phyloP scores from a whole-genome alignment of 2,888 invertebrate species.

The Automeris io region DNA sequence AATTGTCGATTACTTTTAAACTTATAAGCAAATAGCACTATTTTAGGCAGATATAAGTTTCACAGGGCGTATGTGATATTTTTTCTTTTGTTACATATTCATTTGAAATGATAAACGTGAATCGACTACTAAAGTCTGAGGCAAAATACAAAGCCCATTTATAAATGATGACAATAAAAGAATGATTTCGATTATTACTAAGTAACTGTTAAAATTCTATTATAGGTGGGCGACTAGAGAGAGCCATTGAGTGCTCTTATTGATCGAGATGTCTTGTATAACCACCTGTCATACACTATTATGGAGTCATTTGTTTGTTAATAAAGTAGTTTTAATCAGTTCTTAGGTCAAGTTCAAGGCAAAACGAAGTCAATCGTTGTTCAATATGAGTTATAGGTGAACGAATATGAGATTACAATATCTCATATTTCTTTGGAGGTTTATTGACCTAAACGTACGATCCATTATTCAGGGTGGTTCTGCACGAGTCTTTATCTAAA shows the following conservation, averaged over 20 bases:
- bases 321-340: slow-evolving; percentile 25
- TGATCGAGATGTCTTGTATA: slow-evolving; percentile 13
- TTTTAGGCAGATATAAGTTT: too few species aligned
- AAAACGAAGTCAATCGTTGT: slow-evolving; percentile 11
- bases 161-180: too few species aligned
- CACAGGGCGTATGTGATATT: too few species aligned
- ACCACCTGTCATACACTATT: slow-evolving; percentile 27
- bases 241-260: background rate
- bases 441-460: slow-evolving; percentile 19
- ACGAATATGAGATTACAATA: background rate
- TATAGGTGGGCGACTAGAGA: background rate
- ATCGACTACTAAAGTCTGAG: too few species aligned
- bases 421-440: slow-evolving; percentile 13
- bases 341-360: slow-evolving; percentile 53
- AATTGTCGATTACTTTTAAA: too few species aligned
- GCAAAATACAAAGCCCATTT: too few species aligned
- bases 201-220: slow-evolving; percentile 14
- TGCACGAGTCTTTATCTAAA: background rate
- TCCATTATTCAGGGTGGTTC: slow-evolving; percentile 15
- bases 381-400: background rate
- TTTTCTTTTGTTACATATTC: too few species aligned
- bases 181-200: too few species aligned
- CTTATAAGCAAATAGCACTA: too few species aligned
- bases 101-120: too few species aligned
- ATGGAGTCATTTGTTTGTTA: slow-evolving; percentile 36